Evolutionary conservation across 2,888 invertebrate genomes (phyloP).

Genomic region (Hedya salicella): DNA sequence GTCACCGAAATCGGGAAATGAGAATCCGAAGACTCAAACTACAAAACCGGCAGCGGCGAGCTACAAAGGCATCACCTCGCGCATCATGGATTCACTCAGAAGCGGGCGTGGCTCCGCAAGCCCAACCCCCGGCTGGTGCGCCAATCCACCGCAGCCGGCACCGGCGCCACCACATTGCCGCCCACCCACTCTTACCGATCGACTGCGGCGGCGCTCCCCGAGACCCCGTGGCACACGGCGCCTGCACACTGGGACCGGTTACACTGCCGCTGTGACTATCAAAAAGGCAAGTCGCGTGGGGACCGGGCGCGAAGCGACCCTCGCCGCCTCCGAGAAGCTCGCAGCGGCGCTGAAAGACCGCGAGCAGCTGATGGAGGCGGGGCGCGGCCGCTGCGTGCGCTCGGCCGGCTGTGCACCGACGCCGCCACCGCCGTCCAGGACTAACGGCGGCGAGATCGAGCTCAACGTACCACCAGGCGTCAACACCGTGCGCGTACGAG

Average conservation of each 20-base stretch:
- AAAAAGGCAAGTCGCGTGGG: neutral
- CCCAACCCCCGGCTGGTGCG: conserved; percentile 21
- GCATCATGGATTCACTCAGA: conserved; percentile 28
- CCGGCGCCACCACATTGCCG: conserved; percentile 17
- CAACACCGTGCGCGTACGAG: conserved; percentile 34
- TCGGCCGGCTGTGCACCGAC: conserved; percentile 28
- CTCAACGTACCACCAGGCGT: conserved; percentile 40
- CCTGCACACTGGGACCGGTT: conserved; percentile 9
- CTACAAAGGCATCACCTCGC: conserved; percentile 21
- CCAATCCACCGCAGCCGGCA: neutral
- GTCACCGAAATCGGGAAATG: conserved; percentile 2
- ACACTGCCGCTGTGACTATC: neutral
- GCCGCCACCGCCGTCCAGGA: conserved; percentile 24
- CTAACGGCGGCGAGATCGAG: conserved; percentile 40
- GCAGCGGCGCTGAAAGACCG: conserved; percentile 16
- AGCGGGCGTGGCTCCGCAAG: conserved; percentile 14
- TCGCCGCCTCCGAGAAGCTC: conserved; percentile 13
- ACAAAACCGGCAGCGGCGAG: neutral
- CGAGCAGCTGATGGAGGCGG: conserved; percentile 14
- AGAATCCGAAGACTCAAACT: neutral
- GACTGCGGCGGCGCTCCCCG: neutral
- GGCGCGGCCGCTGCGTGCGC: conserved; percentile 21
- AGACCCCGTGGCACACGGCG: neutral
- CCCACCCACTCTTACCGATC: conserved; percentile 9
- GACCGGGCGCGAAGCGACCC: conserved; percentile 5